A percentile compares a stretch with the other conserved stretches of the same genome.
These are phyloP conservation scores for Parazoanthus darwini DNA, from an alignment of 92 coral and sea anemone species.

Conservation along the genomic window DNA sequence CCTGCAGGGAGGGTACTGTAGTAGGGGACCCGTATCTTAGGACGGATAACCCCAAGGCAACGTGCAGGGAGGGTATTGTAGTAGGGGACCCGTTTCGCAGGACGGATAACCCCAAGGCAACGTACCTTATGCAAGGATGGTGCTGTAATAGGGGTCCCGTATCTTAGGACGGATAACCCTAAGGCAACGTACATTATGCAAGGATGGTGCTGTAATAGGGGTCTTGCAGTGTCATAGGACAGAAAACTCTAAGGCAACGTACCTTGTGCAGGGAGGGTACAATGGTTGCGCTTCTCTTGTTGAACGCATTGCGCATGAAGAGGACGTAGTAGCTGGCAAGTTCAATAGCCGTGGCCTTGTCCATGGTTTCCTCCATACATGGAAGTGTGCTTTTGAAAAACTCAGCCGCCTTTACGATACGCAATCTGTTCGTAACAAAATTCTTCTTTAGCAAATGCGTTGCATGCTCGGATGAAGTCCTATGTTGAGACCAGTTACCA, in stretches of 20 bases:
- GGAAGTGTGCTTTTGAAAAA: slow-evolving; percentile 78
- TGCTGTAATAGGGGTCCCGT: not conserved
- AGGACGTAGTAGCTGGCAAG: slow-evolving; percentile 68
- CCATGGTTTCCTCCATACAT: slow-evolving; percentile 83
- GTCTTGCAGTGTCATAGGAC: not conserved
- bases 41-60: not conserved
- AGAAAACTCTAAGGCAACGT: not conserved
- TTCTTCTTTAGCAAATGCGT: not conserved
- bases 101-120: not conserved
- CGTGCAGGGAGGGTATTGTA: slow-evolving; percentile 26
- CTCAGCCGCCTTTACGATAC: slow-evolving; percentile 85
- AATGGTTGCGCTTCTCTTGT: slow-evolving; percentile 57
- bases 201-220: slow-evolving; percentile 41
- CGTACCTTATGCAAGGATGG: not conserved
- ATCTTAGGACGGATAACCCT: not conserved
- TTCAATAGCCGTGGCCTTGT: slow-evolving; percentile 83
- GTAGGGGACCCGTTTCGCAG: not conserved
- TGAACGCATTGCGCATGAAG: slow-evolving; percentile 73
- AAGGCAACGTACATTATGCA: slow-evolving; percentile 61
- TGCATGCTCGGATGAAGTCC: no score
- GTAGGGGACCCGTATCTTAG: not conserved
- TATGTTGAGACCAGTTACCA: no score
- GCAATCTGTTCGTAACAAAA: slow-evolving; percentile 54
- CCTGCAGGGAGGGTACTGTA: not conserved
- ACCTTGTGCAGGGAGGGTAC: slow-evolving; percentile 77